A percentile compares a stretch with the other conserved stretches of the same genome.
Conservation (phyloP, 2,888 invertebrate species). For the Theodoxus fluviatilis region DNA sequence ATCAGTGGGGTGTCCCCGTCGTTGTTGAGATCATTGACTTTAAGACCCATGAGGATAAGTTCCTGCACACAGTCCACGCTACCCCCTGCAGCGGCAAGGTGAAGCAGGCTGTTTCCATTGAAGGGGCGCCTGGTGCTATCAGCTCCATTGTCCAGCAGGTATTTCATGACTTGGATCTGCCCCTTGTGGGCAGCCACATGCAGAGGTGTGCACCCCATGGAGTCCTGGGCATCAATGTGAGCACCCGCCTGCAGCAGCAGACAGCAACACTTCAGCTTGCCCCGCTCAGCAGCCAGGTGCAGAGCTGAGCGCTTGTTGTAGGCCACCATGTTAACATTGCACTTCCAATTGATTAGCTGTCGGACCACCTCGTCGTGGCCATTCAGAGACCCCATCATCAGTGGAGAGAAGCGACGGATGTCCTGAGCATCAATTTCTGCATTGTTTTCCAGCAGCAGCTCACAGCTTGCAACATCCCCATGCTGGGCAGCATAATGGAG, state of each 20-base stretch:
- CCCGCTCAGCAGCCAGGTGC: slow-evolving; percentile 56
- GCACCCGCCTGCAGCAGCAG: slow-evolving; percentile 50
- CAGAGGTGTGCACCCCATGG: slow-evolving; percentile 55
- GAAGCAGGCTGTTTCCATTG: slow-evolving; percentile 51
- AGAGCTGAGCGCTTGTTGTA: slow-evolving; percentile 56
- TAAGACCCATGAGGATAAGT: slow-evolving; percentile 42
- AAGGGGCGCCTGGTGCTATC: slow-evolving; percentile 46
- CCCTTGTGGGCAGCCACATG: slow-evolving; percentile 59
- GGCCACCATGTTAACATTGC: slow-evolving; percentile 55
- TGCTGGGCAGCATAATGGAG: slow-evolving; percentile 55
- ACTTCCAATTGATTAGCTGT: slow-evolving; percentile 49
- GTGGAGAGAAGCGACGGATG: slow-evolving; percentile 58
- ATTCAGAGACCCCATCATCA: slow-evolving; percentile 62
- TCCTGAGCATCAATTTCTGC: slow-evolving; percentile 61
- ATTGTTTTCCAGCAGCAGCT: slow-evolving; percentile 47
- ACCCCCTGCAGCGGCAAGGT: slow-evolving; percentile 56
- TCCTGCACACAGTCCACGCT: slow-evolving; percentile 49
- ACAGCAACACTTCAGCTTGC: slow-evolving; percentile 45
- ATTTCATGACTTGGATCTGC: slow-evolving; percentile 45
- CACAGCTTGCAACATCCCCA: slow-evolving; percentile 49
- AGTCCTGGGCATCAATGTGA: slow-evolving; percentile 52
- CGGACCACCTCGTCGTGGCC: slow-evolving; percentile 52
- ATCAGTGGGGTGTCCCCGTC: slow-evolving; percentile 56
- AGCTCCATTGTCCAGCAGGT: slow-evolving; percentile 49
- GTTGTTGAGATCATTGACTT: slow-evolving; percentile 47